Conservation (phyloP, 1,140 invertebrate genomes). For the Yoshiicerus persimilis region DNA sequence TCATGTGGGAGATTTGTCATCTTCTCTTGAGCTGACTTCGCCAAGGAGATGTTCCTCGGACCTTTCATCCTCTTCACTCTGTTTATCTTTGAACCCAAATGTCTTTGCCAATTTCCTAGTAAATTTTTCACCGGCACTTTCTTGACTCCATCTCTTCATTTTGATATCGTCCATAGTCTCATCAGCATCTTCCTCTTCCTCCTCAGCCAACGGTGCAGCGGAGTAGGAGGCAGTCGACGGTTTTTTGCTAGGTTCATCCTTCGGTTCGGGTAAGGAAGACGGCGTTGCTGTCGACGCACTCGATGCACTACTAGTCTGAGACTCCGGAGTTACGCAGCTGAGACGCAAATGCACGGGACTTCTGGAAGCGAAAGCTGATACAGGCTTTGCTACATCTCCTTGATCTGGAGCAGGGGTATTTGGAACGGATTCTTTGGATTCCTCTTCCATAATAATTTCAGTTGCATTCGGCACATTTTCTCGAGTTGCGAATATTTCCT, state of each 20-base stretch:
- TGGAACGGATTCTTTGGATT: neutral
- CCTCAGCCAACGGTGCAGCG: neutral
- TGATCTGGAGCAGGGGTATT: neutral
- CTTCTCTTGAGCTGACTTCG: constrained; percentile 15
- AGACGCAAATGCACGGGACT: neutral
- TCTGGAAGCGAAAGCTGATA: neutral
- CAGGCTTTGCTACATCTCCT: neutral
- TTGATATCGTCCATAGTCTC: constrained; percentile 31
- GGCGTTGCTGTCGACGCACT: neutral
- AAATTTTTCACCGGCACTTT: constrained; percentile 20
- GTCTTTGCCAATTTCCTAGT: constrained; percentile 37
- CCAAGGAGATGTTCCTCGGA: constrained; percentile 41
- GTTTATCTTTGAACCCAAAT: constrained; percentile 37
- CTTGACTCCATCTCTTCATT: neutral
- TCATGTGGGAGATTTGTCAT: neutral
- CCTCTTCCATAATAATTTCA: neutral
- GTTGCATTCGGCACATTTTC: neutral
- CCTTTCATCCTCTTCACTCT: neutral
- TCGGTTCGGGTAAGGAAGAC: neutral
- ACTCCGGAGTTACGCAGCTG: neutral
- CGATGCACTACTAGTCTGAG: neutral
- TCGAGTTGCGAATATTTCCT: constrained; percentile 40
- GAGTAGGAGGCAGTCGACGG: neutral
- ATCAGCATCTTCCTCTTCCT: constrained; percentile 11
- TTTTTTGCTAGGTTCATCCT: neutral